Evolutionary conservation across 1,140 invertebrate genomes (phyloP).

Genomic region (Trichogramma pretiosum): DNA sequence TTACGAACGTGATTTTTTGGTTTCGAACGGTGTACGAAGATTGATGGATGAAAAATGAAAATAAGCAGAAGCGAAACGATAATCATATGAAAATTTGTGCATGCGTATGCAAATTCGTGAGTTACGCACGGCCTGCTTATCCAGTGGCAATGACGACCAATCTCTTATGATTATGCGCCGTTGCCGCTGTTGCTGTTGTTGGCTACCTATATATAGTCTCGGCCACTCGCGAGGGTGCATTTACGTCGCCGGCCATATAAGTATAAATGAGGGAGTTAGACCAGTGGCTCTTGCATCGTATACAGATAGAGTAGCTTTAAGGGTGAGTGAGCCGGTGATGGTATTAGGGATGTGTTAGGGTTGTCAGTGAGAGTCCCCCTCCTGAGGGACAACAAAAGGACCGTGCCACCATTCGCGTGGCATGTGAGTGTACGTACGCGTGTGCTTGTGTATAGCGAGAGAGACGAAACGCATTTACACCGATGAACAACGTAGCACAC

Average conservation of each 20-base stretch:
- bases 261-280: conserved; percentile 13
- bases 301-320: conserved; percentile 14
- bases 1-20: no score
- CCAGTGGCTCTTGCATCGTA: conserved; percentile 7
- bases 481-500: conserved; percentile 36
- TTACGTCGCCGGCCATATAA: background rate
- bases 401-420: no score
- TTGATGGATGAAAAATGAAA: no score
- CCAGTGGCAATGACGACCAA: no score
- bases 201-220: conserved; percentile 7
- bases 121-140: no score
- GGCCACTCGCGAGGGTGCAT: background rate
- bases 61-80: no score
- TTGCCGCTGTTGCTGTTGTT: conserved; percentile 15
- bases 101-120: no score
- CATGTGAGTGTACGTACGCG: no score
- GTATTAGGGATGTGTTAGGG: conserved; percentile 43
- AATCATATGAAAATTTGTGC: no score
- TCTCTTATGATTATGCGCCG: conserved; percentile 14
- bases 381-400: conserved; percentile 39
- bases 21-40: no score
- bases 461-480: conserved; percentile 32
- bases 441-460: no score
- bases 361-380: conserved; percentile 35
- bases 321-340: conserved; percentile 31